Conservation (phyloP, 2,888 invertebrate genomes). For the Acrobasis repandana region DNA sequence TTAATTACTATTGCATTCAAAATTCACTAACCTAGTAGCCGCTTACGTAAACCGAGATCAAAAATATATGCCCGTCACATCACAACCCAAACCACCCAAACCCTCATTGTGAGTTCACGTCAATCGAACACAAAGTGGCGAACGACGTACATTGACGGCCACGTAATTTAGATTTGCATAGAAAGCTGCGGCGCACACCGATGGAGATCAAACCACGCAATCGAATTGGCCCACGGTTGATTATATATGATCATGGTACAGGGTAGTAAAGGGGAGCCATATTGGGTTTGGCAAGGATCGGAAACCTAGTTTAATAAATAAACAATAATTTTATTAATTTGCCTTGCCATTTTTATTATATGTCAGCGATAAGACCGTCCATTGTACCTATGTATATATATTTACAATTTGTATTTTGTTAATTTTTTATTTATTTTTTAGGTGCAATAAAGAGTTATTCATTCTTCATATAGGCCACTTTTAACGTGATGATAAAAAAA, state of each 20-base stretch:
- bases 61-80: not conserved
- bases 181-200: slow-evolving; percentile 35
- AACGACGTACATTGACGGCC: slow-evolving; percentile 20
- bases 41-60: not conserved
- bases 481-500: too few species aligned
- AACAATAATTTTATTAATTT: too few species aligned
- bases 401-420: too few species aligned
- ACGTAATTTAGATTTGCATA: slow-evolving; percentile 42
- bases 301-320: too few species aligned
- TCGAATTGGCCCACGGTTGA: slow-evolving; percentile 32
- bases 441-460: too few species aligned
- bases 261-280: slow-evolving; percentile 40
- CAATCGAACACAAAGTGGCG: not conserved
- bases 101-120: not conserved
- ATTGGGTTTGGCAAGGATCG: slow-evolving; percentile 42
- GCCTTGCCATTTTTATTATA: too few species aligned
- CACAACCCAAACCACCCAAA: not conserved
- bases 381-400: too few species aligned
- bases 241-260: slow-evolving; percentile 30
- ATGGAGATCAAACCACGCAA: slow-evolving; percentile 38
- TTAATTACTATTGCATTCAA: not conserved
- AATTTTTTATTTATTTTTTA: too few species aligned
- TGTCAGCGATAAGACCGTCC: too few species aligned
- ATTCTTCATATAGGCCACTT: too few species aligned
- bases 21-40: slow-evolving; percentile 2